Percentiles rank a stretch among this genome's conserved stretches.
phyloP scores from a whole-genome alignment of 1,140 invertebrate species.

The Hyposmocoma kahamanoa region DNA sequence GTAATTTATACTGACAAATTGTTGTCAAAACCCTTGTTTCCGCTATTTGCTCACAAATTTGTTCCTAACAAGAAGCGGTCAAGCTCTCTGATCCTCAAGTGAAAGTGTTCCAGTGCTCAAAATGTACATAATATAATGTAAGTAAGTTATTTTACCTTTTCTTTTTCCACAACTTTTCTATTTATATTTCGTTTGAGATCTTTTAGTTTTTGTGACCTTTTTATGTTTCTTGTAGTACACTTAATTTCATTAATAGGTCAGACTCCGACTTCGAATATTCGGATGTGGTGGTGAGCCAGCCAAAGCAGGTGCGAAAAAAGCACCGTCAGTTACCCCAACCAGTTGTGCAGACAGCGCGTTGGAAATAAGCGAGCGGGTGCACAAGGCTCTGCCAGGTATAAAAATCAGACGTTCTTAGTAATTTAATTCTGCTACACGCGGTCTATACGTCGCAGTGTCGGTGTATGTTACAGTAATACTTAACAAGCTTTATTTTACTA shows the following conservation, averaged over 20 bases:
- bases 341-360: not conserved
- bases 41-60: too few species aligned
- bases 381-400: not conserved
- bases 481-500: not conserved
- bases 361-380: not conserved
- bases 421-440: not conserved
- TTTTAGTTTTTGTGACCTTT: not conserved
- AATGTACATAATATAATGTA: not conserved
- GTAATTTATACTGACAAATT: too few species aligned
- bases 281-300: not conserved
- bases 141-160: not conserved
- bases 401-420: not conserved
- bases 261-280: constrained; percentile 1
- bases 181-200: not conserved
- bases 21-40: too few species aligned
- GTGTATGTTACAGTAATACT: not conserved
- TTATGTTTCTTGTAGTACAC: not conserved
- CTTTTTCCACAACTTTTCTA: not conserved
- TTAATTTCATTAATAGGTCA: not conserved
- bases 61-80: not conserved
- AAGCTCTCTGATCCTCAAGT: not conserved
- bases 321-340: too few species aligned
- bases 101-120: not conserved
- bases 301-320: not conserved
- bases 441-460: too few species aligned